Evolutionary conservation across 2,888 invertebrate species (phyloP).

Genomic region (Microctonus hyperodae): DNA sequence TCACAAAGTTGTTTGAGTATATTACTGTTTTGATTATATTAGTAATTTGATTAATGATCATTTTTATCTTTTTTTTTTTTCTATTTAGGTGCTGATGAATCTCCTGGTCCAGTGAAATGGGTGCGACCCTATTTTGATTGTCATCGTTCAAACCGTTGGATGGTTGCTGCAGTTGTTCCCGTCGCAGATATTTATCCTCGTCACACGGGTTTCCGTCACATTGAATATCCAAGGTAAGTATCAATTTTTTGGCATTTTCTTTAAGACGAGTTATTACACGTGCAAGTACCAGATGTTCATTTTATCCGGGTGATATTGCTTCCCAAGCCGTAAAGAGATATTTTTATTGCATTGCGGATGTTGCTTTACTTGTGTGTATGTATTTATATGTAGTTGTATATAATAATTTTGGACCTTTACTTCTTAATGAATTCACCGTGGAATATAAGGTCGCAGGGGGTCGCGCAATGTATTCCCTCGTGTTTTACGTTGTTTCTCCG

Average conservation of each 20-base stretch:
- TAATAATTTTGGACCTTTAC: slow-evolving; percentile 11
- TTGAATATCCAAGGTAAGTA: slow-evolving; percentile 90
- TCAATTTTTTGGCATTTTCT: slow-evolving; percentile 22
- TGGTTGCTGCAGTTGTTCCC: slow-evolving; percentile 92
- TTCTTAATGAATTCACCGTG: slow-evolving; percentile 33
- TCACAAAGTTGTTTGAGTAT: slow-evolving; percentile 4
- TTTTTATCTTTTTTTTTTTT: slow-evolving; percentile 31
- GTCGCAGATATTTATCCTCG: slow-evolving; percentile 95
- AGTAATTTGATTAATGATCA: slow-evolving; percentile 5
- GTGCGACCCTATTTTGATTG: slow-evolving; percentile 97
- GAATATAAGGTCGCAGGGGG: slow-evolving; percentile 27
- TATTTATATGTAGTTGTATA: neutral
- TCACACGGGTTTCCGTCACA: slow-evolving; percentile 90
- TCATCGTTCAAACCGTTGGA: slow-evolving; percentile 93
- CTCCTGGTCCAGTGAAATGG: slow-evolving; percentile 92
- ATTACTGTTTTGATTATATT: slow-evolving; percentile 11
- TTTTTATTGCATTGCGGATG: slow-evolving; percentile 13
- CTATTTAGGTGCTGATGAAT: slow-evolving; percentile 85
- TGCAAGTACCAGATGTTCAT: slow-evolving; percentile 23
- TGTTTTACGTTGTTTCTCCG: slow-evolving; percentile 25
- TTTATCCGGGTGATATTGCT: neutral
- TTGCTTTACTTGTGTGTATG: neutral
- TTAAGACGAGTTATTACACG: slow-evolving; percentile 10
- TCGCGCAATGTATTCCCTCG: slow-evolving; percentile 15
- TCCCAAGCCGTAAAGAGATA: slow-evolving; percentile 18